phyloP scores from a whole-genome alignment of 2,888 invertebrate species.

The Argyra leucocephala region DNA sequence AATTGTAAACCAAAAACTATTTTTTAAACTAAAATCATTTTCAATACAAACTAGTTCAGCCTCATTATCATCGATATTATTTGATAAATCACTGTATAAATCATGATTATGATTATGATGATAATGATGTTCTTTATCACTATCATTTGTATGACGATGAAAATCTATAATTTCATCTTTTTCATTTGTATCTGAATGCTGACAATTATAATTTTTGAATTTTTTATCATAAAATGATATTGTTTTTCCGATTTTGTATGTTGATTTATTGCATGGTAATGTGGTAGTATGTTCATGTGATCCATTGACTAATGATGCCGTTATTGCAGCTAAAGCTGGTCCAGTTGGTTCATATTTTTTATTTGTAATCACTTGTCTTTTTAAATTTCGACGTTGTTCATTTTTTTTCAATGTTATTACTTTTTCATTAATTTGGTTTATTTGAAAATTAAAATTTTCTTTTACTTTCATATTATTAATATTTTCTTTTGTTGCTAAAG shows the following conservation, averaged over 20 bases:
- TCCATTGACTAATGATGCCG: neutral
- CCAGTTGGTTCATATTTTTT: neutral
- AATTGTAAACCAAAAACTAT: constrained; percentile 94
- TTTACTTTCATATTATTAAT: too few species aligned
- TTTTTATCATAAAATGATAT: neutral
- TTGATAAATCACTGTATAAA: neutral
- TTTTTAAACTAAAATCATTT: constrained; percentile 75
- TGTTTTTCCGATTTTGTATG: neutral
- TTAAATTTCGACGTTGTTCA: neutral
- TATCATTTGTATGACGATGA: neutral
- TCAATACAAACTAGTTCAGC: constrained; percentile 45
- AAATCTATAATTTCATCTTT: neutral
- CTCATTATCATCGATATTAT: constrained; percentile 24
- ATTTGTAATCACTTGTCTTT: neutral
- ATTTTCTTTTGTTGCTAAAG: constrained; percentile 1
- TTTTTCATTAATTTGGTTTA: too few species aligned
- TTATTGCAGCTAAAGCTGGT: neutral
- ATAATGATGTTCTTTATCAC: neutral
- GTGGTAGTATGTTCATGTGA: neutral
- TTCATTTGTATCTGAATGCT: neutral
- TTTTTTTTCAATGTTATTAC: neutral
- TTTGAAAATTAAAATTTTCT: too few species aligned
- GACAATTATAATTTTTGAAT: neutral
- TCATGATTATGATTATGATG: neutral
- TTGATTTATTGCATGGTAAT: too few species aligned